Evolutionary conservation across 2,888 invertebrate genomes (phyloP).

Genomic region (Schizaphis graminum): DNA sequence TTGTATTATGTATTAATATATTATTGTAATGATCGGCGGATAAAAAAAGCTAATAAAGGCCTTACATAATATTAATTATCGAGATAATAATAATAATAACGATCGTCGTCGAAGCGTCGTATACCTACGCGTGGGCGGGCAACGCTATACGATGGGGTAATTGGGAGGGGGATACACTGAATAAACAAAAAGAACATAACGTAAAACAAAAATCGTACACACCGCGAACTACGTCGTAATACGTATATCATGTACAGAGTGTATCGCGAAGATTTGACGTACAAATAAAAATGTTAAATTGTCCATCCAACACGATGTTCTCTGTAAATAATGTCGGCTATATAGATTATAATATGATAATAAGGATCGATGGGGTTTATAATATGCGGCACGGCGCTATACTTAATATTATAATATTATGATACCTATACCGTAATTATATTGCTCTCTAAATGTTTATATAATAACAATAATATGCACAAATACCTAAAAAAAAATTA

Average conservation of each 20-base stretch:
- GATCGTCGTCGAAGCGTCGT: not conserved
- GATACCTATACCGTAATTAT: not conserved
- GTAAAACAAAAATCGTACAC: not conserved
- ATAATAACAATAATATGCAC: constrained; percentile 31
- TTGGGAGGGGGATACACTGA: not conserved
- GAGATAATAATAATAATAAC: constrained; percentile 20
- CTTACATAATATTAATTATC: constrained; percentile 11
- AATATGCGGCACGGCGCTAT: not conserved
- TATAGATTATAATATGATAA: not conserved
- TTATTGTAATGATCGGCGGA: not conserved
- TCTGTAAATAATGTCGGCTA: not conserved
- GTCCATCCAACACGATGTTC: not conserved
- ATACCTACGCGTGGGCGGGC: not conserved
- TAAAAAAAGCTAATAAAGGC: constrained; percentile 3
- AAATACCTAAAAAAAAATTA: constrained; percentile 21
- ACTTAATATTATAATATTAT: constrained; percentile 13
- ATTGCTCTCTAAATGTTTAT: constrained; percentile 2
- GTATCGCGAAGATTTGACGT: not conserved
- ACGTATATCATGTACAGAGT: not conserved
- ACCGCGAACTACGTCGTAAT: not conserved
- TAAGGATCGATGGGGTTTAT: not conserved
- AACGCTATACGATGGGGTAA: not conserved
- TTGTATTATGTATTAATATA: constrained; percentile 1
- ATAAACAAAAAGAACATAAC: constrained; percentile 19
- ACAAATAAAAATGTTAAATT: not conserved